Conservation (phyloP, 2,888 invertebrate genomes). For the Noctua fimbriata region DNA sequence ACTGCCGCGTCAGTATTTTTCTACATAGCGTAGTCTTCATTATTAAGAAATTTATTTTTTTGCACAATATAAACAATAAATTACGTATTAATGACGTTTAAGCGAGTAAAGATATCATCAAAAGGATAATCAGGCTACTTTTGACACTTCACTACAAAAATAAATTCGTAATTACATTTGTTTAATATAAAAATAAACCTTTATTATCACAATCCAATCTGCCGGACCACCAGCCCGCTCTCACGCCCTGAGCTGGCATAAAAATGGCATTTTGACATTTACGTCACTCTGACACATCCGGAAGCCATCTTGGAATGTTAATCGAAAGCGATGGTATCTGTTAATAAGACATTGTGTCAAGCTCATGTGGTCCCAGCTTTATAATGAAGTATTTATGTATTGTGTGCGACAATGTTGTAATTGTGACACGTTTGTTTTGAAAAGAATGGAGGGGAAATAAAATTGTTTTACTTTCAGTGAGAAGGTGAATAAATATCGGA, state of each 20-base stretch:
- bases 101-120: background rate
- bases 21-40: background rate
- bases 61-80: background rate
- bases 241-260: slow-evolving; percentile 64
- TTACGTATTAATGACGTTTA: background rate
- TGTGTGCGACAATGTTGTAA: slow-evolving; percentile 50
- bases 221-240: slow-evolving; percentile 51
- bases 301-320: slow-evolving; percentile 85
- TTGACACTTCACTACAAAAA: background rate
- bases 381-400: slow-evolving; percentile 54
- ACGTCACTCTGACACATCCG: slow-evolving; percentile 76
- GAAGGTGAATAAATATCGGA: background rate
- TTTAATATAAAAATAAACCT: slow-evolving; percentile 36
- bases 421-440: slow-evolving; percentile 55
- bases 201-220: slow-evolving; percentile 48
- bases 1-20: background rate
- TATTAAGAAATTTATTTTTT: background rate
- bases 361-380: slow-evolving; percentile 74
- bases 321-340: slow-evolving; percentile 87
- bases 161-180: slow-evolving; percentile 30
- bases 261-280: slow-evolving; percentile 85
- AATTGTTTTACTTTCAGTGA: background rate
- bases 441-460: slow-evolving; percentile 17
- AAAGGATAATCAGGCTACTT: background rate
- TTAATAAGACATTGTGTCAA: slow-evolving; percentile 87